Evolutionary conservation across 2,888 invertebrate species (phyloP).

Genomic region (Conus canariensis): DNA sequence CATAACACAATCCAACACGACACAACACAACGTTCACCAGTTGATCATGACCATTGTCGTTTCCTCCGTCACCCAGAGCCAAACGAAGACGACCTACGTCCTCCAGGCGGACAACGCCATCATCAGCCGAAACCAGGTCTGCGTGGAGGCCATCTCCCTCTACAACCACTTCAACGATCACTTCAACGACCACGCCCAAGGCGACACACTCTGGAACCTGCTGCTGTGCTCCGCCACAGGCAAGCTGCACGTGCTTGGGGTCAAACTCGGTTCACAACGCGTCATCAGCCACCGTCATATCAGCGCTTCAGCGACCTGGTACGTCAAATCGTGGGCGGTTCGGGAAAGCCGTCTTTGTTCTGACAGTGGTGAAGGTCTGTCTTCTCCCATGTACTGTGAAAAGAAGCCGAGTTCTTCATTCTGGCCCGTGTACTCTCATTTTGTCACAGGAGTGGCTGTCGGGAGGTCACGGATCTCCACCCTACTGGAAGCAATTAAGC

Average conservation of each 20-base stretch:
- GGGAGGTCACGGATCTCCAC: not conserved
- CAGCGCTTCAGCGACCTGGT: slow-evolving; percentile 21
- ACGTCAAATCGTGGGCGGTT: slow-evolving; percentile 15
- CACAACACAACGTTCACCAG: not conserved
- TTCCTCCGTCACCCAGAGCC: not conserved
- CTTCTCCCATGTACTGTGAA: not conserved
- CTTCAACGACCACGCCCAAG: not conserved
- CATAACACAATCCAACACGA: not conserved
- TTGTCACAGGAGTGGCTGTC: not conserved
- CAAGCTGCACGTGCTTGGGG: slow-evolving; percentile 32
- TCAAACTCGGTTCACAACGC: not conserved
- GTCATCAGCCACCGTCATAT: slow-evolving; percentile 23
- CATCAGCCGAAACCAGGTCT: slow-evolving; percentile 5
- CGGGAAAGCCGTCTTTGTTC: not conserved
- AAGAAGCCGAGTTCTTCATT: not conserved
- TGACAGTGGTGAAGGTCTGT: not conserved
- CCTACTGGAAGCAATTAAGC: slow-evolving; percentile 15
- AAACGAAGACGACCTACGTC: not conserved
- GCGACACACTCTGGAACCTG: slow-evolving; percentile 25
- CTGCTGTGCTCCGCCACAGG: slow-evolving; percentile 16
- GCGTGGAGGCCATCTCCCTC: slow-evolving; percentile 19
- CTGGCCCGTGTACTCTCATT: slow-evolving; percentile 31
- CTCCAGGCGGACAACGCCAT: slow-evolving; percentile 23
- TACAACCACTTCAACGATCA: slow-evolving; percentile 31
- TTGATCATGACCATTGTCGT: not conserved